A percentile compares a stretch with the other conserved stretches of the same genome.
Conservation (phyloP, 2,797 vertebrate species). For the Sebastes ruberrimus region DNA sequence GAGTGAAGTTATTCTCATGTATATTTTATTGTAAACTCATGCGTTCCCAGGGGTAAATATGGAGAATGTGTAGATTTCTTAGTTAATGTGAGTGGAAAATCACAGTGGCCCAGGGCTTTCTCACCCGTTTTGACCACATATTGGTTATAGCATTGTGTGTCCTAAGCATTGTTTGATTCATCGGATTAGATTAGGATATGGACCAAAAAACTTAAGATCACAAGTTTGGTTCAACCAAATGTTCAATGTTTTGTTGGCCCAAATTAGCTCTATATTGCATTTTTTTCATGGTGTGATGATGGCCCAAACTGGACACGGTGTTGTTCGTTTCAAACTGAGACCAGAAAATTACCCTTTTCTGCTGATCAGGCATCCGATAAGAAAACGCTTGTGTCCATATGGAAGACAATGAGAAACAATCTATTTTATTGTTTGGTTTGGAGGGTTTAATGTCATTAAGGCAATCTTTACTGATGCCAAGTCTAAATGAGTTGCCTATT, state of each 20-base stretch:
- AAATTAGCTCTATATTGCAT: background rate
- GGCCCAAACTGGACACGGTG: background rate
- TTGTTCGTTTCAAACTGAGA: background rate
- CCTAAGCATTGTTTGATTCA: background rate
- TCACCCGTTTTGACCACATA: constrained; percentile 7
- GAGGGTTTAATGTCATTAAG: background rate
- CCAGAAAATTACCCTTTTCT: background rate
- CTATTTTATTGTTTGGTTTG: background rate
- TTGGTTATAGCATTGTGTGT: background rate
- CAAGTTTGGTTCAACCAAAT: background rate
- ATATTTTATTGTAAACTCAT: constrained; percentile 47
- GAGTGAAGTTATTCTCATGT: constrained; percentile 44
- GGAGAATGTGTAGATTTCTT: constrained; percentile 22
- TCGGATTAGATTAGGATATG: background rate
- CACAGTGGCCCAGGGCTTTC: background rate
- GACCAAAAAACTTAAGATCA: background rate
- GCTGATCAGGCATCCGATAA: background rate
- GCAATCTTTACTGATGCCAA: background rate
- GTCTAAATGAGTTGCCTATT: background rate
- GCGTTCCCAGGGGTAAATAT: constrained; percentile 11
- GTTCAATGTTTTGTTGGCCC: background rate
- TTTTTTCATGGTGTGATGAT: background rate
- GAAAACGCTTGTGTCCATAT: background rate
- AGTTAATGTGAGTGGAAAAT: constrained; percentile 35
- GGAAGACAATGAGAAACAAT: background rate